phyloP scores from a whole-genome alignment of 1,140 invertebrate species.

The Sinella curviseta region DNA sequence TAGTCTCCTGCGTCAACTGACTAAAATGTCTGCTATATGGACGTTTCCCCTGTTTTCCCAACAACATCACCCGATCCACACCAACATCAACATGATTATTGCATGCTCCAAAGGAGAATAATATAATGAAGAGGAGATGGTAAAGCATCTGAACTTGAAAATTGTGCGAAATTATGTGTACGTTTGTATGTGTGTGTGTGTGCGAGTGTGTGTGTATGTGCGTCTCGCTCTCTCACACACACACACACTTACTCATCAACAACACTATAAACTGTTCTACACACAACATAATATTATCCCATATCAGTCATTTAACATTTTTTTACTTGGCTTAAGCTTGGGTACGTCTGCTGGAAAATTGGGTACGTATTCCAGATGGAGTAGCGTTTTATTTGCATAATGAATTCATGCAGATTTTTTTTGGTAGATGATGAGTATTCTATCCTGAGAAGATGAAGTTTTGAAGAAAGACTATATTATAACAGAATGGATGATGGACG shows the following conservation, averaged over 20 bases:
- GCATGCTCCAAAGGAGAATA: not conserved
- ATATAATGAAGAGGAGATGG: not conserved
- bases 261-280: not conserved
- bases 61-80: not conserved
- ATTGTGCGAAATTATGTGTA: not conserved
- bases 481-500: too few species aligned
- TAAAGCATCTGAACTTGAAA: not conserved
- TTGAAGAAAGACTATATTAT: too few species aligned
- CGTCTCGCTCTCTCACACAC: not conserved
- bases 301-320: too few species aligned
- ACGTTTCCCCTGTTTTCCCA: not conserved
- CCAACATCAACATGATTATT: not conserved
- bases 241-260: not conserved
- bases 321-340: too few species aligned
- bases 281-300: too few species aligned
- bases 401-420: not conserved
- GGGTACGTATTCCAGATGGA: not conserved
- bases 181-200: not conserved
- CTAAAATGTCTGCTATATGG: not conserved
- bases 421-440: too few species aligned
- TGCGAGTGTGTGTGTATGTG: not conserved
- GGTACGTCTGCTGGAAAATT: not conserved
- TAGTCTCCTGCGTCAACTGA: not conserved
- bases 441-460: not conserved
- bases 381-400: not conserved